A percentile compares a stretch with the other conserved stretches of the same genome.
phyloP scores from a whole-genome alignment of 2,113 vertebrate genomes.

The Fregata magnificens region DNA sequence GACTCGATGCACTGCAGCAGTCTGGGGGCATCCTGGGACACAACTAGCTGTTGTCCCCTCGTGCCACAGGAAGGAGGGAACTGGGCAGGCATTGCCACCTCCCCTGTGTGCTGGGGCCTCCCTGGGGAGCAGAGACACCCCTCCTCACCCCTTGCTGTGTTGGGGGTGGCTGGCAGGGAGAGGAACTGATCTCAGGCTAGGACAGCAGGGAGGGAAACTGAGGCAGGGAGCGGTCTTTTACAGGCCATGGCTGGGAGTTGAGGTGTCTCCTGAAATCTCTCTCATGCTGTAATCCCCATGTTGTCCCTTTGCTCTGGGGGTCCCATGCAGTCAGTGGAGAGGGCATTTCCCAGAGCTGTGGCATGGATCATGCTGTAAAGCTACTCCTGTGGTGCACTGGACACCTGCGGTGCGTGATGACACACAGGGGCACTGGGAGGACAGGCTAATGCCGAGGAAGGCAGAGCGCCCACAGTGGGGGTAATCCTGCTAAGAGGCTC shows the following conservation, averaged over 20 bases:
- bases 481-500: slow-evolving; percentile 36
- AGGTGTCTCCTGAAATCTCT: not conserved
- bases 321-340: not conserved
- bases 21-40: not conserved
- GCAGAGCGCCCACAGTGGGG: not conserved
- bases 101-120: not conserved
- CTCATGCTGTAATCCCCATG: accelerated
- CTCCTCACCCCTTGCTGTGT: accelerated
- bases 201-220: not conserved
- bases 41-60: not conserved
- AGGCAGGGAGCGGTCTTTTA: not conserved
- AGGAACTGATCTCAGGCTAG: not conserved
- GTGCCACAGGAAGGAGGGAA: not conserved
- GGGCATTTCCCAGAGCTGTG: not conserved
- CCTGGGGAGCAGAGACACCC: not conserved
- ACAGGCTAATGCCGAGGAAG: not conserved
- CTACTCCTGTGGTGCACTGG: not conserved
- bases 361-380: not conserved
- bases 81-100: not conserved
- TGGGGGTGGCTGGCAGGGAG: not conserved
- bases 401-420: not conserved
- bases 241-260: not conserved
- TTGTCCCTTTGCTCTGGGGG: not conserved
- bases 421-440: not conserved
- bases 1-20: accelerated